Conservation (phyloP, 1,140 invertebrate species). For the Macrobrachium nipponense region DNA sequence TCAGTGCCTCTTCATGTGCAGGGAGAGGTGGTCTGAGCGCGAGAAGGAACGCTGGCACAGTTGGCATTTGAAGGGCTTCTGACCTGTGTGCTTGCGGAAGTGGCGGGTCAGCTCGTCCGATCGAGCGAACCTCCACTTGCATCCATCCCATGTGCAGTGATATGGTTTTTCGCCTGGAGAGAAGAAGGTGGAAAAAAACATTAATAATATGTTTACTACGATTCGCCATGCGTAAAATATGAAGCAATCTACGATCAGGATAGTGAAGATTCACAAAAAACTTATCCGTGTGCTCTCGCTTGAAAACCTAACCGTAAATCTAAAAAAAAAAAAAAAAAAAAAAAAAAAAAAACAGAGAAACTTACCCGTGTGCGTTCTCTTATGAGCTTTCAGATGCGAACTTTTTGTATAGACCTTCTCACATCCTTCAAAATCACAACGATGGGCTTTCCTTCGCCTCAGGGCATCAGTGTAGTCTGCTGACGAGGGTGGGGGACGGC, state of each 20-base stretch:
- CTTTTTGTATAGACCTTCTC: conserved; percentile 95
- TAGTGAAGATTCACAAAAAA: too few relatives aligned
- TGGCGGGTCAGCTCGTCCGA: conserved; percentile 91
- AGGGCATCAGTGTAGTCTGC: conserved; percentile 58
- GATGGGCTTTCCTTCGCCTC: conserved; percentile 80
- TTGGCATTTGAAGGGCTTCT: conserved; percentile 90
- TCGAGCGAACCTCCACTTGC: conserved; percentile 90
- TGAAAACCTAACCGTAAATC: too few relatives aligned
- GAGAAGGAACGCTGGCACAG: conserved; percentile 89
- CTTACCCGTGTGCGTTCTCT: conserved; percentile 89
- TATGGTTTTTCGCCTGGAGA: conserved; percentile 87
- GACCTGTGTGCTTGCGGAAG: conserved; percentile 90
- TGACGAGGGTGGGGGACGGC: conserved; percentile 37
- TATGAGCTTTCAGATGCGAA: conserved; percentile 92
- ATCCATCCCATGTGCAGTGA: conserved; percentile 90
- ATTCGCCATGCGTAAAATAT: too few relatives aligned
- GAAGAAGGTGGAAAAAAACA: conserved; percentile 42
- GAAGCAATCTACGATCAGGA: too few relatives aligned
- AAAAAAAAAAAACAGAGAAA: background rate
- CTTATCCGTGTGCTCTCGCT: too few relatives aligned
- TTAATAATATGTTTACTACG: background rate
- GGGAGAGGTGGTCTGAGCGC: conserved; percentile 89
- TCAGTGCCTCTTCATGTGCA: conserved; percentile 89
- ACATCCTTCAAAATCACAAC: conserved; percentile 88
- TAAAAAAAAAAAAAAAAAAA: background rate